Conservation (phyloP, 2,113 vertebrate species). For the Colaptes auratus region DNA sequence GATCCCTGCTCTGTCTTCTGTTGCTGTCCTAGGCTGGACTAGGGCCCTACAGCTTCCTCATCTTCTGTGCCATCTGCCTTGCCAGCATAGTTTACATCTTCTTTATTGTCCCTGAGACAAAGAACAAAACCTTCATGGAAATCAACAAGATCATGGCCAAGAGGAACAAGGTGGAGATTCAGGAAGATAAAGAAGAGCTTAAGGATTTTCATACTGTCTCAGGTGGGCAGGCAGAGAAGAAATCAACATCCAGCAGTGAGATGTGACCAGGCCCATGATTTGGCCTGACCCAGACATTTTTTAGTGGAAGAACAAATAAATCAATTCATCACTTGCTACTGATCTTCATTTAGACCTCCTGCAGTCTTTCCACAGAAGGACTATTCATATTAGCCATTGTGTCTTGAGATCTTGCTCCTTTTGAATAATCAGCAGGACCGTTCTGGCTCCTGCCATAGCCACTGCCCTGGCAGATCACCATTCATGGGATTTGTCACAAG, state of each 20-base stretch:
- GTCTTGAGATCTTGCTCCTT: background rate
- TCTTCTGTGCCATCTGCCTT: conserved; percentile 86
- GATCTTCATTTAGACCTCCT: background rate
- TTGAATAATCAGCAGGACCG: background rate
- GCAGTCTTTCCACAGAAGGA: background rate
- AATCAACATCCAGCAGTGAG: accelerated
- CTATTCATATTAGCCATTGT: background rate
- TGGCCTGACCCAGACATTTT: background rate
- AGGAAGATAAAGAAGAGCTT: conserved; percentile 31
- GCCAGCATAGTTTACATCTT: conserved; percentile 83
- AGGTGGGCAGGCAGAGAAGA: background rate
- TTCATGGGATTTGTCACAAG: background rate
- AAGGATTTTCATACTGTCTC: background rate
- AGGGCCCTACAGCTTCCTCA: conserved; percentile 86
- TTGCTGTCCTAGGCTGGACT: conserved; percentile 78
- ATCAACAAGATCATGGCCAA: conserved; percentile 87
- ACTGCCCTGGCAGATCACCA: background rate
- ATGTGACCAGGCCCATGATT: background rate
- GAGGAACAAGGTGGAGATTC: conserved; percentile 80
- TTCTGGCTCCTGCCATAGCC: background rate
- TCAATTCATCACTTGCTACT: background rate
- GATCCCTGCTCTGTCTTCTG: background rate
- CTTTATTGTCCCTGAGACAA: conserved; percentile 90
- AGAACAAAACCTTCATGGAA: conserved; percentile 91
- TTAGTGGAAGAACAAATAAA: background rate